Evolutionary conservation across 2,113 vertebrate species (phyloP).

Genomic region (Ariopsis seemanni): DNA sequence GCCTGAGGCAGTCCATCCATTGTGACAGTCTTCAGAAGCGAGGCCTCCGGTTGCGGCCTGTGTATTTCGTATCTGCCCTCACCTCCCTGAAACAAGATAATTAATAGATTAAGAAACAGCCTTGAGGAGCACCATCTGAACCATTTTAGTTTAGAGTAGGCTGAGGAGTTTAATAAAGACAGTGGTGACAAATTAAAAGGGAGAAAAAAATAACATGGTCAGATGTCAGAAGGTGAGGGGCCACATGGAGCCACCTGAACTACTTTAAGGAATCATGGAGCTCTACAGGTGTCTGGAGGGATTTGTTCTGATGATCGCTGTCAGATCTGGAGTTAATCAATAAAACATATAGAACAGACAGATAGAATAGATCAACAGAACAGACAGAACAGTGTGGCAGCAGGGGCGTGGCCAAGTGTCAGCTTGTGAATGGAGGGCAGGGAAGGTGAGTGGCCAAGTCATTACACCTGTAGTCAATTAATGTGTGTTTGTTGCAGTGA

Average conservation of each 20-base stretch:
- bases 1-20: slow-evolving; percentile 10
- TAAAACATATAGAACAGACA: background rate
- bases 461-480: too few relatives aligned
- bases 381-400: too few relatives aligned
- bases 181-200: background rate
- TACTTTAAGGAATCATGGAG: background rate
- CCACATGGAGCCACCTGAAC: background rate
- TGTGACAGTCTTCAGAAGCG: slow-evolving; percentile 70
- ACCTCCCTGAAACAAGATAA: slow-evolving; percentile 77
- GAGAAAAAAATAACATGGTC: background rate
- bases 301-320: too few relatives aligned
- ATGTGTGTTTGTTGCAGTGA: too few relatives aligned
- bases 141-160: background rate
- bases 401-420: too few relatives aligned
- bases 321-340: background rate
- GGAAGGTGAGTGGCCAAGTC: too few relatives aligned
- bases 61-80: slow-evolving; percentile 88
- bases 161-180: background rate
- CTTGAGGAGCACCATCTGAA: background rate
- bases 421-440: too few relatives aligned
- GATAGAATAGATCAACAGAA: too few relatives aligned
- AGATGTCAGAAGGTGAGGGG: background rate
- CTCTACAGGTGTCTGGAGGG: background rate
- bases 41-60: slow-evolving; percentile 83
- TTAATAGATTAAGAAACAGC: background rate